Evolutionary conservation across 2,888 invertebrate genomes (phyloP).

Genomic region (Drosophila antonietae): DNA sequence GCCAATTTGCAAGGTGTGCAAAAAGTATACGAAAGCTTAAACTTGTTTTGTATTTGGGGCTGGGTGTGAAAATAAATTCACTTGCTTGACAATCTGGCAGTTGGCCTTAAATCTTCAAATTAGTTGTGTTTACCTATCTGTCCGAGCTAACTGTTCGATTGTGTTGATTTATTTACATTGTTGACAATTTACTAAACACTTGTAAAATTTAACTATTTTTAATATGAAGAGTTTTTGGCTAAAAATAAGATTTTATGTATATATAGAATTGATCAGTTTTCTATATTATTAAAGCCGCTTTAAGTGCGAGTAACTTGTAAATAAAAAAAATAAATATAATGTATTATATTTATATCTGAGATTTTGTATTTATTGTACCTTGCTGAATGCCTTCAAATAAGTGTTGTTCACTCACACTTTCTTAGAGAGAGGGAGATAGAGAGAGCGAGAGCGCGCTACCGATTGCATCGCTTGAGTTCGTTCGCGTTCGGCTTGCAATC

Average conservation of each 20-base stretch:
- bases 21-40: slow-evolving; percentile 18
- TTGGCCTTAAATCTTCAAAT: slow-evolving; percentile 37
- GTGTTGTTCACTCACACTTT: no score
- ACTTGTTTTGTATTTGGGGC: slow-evolving; percentile 32
- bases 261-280: not conserved
- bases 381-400: no score
- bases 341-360: no score
- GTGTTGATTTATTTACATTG: slow-evolving; percentile 29
- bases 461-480: no score
- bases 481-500: no score
- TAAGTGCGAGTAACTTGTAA: no score
- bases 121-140: slow-evolving; percentile 37
- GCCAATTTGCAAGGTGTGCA: slow-evolving; percentile 51
- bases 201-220: not conserved
- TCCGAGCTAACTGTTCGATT: not conserved
- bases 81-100: slow-evolving; percentile 27
- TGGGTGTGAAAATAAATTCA: slow-evolving; percentile 44
- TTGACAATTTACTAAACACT: slow-evolving; percentile 18
- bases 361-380: no score
- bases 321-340: no score
- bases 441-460: no score
- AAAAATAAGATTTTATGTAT: not conserved
- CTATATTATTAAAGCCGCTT: not conserved
- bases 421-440: no score
- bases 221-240: not conserved